Percentiles rank a stretch among this genome's conserved stretches.
These are phyloP conservation scores for Napeogenes inachia DNA, from an alignment of 2,888 invertebrate genomes.

Conservation along the genomic window DNA sequence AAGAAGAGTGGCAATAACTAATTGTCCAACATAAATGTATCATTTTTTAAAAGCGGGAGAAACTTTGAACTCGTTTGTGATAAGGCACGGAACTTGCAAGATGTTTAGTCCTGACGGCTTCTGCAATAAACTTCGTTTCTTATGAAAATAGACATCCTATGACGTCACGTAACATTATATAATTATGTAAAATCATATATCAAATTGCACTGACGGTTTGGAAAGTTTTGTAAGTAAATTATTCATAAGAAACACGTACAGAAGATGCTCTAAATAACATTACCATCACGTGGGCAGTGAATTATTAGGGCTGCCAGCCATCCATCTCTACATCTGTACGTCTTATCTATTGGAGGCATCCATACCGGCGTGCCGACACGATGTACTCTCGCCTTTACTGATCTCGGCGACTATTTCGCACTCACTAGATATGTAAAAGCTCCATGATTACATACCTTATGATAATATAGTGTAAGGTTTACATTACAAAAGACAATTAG, in stretches of 20 bases:
- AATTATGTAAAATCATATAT: neutral
- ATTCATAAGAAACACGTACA: slow-evolving; percentile 23
- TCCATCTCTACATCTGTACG: slow-evolving; percentile 46
- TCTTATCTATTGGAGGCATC: slow-evolving; percentile 65
- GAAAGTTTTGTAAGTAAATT: slow-evolving; percentile 10
- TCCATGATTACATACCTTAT: slow-evolving; percentile 27
- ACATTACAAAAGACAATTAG: slow-evolving; percentile 22
- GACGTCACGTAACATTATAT: neutral
- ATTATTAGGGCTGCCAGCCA: slow-evolving; percentile 35
- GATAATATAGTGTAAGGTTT: slow-evolving; percentile 14
- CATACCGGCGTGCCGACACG: slow-evolving; percentile 35
- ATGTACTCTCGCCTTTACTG: slow-evolving; percentile 39
- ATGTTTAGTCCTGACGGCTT: neutral
- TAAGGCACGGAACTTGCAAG: slow-evolving; percentile 11
- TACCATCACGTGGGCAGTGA: slow-evolving; percentile 35
- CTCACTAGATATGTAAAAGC: slow-evolving; percentile 32
- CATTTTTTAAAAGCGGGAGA: slow-evolving; percentile 64
- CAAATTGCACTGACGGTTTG: neutral
- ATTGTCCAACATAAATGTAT: slow-evolving; percentile 74
- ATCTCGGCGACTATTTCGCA: slow-evolving; percentile 50
- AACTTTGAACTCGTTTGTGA: slow-evolving; percentile 52
- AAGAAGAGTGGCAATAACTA: slow-evolving; percentile 72
- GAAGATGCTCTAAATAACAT: slow-evolving; percentile 29
- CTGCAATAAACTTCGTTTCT: neutral
- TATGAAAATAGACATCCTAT: too few species aligned